Conservation (phyloP, 2,888 invertebrate genomes). For the Athalia circularis region DNA sequence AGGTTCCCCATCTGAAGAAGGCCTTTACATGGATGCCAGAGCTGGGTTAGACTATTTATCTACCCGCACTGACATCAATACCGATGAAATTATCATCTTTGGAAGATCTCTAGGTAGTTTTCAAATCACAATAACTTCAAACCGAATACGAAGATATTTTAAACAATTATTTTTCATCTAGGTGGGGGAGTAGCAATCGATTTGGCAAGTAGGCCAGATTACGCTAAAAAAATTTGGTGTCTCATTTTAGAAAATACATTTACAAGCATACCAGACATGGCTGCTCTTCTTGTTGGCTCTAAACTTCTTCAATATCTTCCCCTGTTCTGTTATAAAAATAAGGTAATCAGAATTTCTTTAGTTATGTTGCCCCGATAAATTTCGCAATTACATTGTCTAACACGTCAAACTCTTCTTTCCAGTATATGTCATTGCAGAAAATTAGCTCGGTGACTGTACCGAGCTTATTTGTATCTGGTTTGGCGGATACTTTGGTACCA, state of each 20-base stretch:
- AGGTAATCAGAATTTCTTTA: constrained; percentile 77
- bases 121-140: neutral
- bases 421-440: constrained; percentile 86
- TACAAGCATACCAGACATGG: constrained; percentile 95
- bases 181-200: constrained; percentile 96
- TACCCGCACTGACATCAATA: constrained; percentile 89
- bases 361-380: too few species aligned
- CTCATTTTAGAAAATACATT: constrained; percentile 96
- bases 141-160: neutral
- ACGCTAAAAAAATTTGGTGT: constrained; percentile 88
- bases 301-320: constrained; percentile 86
- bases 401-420: constrained; percentile 63
- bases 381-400: neutral
- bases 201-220: constrained; percentile 85
- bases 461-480: constrained; percentile 91
- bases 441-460: constrained; percentile 85
- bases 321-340: constrained; percentile 91
- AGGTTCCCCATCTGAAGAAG: constrained; percentile 90
- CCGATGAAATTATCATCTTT: constrained; percentile 89
- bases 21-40: constrained; percentile 91
- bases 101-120: constrained; percentile 88
- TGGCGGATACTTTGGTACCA: constrained; percentile 91
- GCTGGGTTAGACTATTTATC: constrained; percentile 90
- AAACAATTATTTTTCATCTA: constrained; percentile 57
- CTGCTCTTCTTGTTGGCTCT: constrained; percentile 86